A percentile compares a stretch with the other conserved stretches of the same genome.
Evolutionary conservation across 2,113 vertebrate species (phyloP).

Genomic region (Tragelaphus buxtoni): DNA sequence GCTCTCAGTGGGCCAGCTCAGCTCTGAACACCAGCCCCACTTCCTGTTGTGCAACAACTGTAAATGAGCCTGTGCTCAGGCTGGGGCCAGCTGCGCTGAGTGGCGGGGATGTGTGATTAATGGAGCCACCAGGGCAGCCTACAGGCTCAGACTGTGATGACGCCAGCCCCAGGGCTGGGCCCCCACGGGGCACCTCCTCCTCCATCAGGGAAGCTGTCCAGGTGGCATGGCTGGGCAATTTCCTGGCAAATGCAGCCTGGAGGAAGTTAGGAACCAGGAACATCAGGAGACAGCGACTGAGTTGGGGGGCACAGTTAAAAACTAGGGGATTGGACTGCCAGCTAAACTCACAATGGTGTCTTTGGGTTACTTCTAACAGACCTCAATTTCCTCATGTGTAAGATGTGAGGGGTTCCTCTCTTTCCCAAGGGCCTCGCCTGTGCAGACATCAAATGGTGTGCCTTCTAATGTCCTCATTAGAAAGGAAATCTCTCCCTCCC

Average conservation of each 20-base stretch:
- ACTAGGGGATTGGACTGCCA: background rate
- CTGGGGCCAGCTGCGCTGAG: background rate
- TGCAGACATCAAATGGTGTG: background rate
- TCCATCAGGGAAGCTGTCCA: background rate
- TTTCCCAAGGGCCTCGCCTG: background rate
- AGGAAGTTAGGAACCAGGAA: background rate
- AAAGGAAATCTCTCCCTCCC: background rate
- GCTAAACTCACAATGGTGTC: background rate
- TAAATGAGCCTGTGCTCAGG: background rate
- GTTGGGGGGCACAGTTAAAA: background rate
- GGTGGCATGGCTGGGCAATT: background rate
- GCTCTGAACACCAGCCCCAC: background rate
- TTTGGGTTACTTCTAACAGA: background rate
- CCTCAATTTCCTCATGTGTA: background rate
- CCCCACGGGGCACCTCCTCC: background rate
- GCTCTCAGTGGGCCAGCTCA: background rate
- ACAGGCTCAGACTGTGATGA: background rate
- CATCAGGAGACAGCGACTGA: background rate
- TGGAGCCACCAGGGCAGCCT: background rate
- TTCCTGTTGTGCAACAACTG: conserved; percentile 68
- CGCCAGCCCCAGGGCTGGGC: background rate
- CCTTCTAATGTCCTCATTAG: background rate
- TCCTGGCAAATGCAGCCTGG: background rate
- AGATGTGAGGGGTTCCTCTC: background rate
- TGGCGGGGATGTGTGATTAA: background rate